Evolutionary conservation across 2,797 vertebrate species (phyloP), one percentile per base, ranked within the genome.

Genomic region (Arctocebus calabarensis): DNA sequence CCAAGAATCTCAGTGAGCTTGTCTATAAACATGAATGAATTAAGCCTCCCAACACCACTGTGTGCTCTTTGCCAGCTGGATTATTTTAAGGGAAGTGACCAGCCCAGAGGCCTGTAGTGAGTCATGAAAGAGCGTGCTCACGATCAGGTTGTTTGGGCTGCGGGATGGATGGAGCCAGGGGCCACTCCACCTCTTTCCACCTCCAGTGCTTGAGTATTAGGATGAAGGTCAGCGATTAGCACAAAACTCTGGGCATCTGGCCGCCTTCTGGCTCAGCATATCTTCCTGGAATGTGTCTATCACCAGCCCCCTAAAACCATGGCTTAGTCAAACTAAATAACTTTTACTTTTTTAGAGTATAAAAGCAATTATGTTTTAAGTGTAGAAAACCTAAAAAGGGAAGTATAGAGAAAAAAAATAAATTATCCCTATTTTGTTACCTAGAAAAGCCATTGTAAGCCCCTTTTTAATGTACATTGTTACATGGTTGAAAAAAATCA

Each of bases 21-120:
- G 86, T 97, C 79, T 85, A 29, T 96, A 94, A 96, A 96, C 92
- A 95, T 96, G 95, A 97, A 97, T 96, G 97, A 96, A 95, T 96
- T 34, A 97, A 88, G 89, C 43, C 34, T 90, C 81, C 70, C 22
- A 45, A 48, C 40, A 74, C 90, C 43, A 55, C 55, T 17, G 55
- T 83, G 22, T 61, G 40, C 62, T 82, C 70, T 88, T 81, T 34
- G 94, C 97, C 97, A 95, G 92, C 86, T 96, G 95, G 94, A 96
- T 95, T 81, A 90, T 91, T 94, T 90, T 75, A 93, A 91, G 92
- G 84, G 84, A 90, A 90, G 73, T 96, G 92, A 94, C 94, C 97
- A 92, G 77, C 40, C 85, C 89, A 91, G 89, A 74, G 81, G 40
- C 74, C 73, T 57, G 3, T 40, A 66, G 20, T 95, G 95, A 96